Percentiles rank a stretch among this genome's conserved stretches.
These are phyloP conservation scores for Microplitis manilae DNA, from an alignment of 2,888 invertebrate species.

Conservation along the genomic window DNA sequence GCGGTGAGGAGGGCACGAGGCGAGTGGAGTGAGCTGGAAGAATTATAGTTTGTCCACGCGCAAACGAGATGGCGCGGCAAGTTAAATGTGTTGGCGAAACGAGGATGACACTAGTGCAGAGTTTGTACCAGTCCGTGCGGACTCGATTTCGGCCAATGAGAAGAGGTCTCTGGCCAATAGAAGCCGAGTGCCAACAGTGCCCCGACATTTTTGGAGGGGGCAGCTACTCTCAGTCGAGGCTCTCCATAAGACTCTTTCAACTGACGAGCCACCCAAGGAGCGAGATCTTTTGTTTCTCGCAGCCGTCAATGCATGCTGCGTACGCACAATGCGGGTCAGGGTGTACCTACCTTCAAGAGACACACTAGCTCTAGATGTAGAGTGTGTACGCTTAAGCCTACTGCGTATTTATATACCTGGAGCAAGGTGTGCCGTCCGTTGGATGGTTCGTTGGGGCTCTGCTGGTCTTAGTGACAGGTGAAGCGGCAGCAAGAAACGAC, in stretches of 20 bases:
- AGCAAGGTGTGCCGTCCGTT: constrained; percentile 15
- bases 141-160: constrained; percentile 46
- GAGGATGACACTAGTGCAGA: constrained; percentile 15
- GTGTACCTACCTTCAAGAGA: constrained; percentile 17
- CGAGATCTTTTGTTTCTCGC: constrained; percentile 64
- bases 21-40: constrained; percentile 42
- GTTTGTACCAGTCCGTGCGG: constrained; percentile 51
- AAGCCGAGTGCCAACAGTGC: constrained; percentile 10
- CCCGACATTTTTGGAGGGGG: constrained; percentile 6
- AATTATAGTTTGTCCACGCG: constrained; percentile 23
- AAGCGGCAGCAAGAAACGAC: constrained; percentile 14
- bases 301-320: constrained; percentile 62
- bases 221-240: constrained; percentile 29
- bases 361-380: not conserved
- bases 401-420: constrained; percentile 13
- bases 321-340: constrained; percentile 53
- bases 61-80: constrained; percentile 23
- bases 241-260: constrained; percentile 26
- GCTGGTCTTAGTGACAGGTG: constrained; percentile 24
- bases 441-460: not conserved
- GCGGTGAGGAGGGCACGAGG: constrained; percentile 26
- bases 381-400: constrained; percentile 16
- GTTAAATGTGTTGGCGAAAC: constrained; percentile 23
- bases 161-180: constrained; percentile 41
- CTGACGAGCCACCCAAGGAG: constrained; percentile 52